Conservation (phyloP, 2,797 vertebrate species). For the Gadopsis marmoratus region DNA sequence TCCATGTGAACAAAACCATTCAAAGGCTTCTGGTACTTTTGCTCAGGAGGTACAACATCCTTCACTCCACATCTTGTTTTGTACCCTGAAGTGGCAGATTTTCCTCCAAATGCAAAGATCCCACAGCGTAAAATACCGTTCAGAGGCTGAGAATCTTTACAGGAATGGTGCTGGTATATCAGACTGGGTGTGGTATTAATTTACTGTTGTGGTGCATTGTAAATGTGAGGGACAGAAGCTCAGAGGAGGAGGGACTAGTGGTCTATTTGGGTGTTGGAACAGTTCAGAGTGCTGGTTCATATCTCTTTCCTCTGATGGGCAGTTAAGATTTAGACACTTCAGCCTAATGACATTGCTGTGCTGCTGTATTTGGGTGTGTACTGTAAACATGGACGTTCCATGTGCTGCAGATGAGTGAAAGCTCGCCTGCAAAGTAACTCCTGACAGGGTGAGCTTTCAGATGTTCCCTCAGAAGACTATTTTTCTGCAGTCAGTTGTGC, state of each 20-base stretch:
- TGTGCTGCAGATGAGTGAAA: conserved; percentile 1
- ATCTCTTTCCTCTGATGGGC: conserved; percentile 20
- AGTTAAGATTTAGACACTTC: conserved; percentile 20
- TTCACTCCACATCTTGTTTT: not conserved
- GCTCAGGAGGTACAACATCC: not conserved
- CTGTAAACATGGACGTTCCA: conserved; percentile 36
- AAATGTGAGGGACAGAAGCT: not conserved
- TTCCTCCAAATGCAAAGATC: not conserved
- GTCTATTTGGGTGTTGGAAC: conserved; percentile 54
- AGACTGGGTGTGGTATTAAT: not conserved
- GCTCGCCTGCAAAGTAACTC: not conserved
- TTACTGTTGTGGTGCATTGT: not conserved
- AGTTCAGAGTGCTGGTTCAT: not conserved
- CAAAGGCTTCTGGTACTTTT: not conserved
- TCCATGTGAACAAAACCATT: not conserved
- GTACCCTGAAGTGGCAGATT: not conserved
- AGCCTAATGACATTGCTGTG: not conserved
- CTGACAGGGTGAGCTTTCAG: conserved; percentile 21
- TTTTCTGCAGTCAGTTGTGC: too few species aligned
- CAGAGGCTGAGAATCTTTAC: not conserved
- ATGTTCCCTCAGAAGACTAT: not conserved
- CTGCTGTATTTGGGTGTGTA: conserved; percentile 50
- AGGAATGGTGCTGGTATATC: not conserved
- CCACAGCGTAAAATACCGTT: not conserved
- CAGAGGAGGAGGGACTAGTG: not conserved